A percentile compares a stretch with the other conserved stretches of the same genome.
phyloP scores from a whole-genome alignment of 2,113 vertebrate genomes.

The Indicator indicator region DNA sequence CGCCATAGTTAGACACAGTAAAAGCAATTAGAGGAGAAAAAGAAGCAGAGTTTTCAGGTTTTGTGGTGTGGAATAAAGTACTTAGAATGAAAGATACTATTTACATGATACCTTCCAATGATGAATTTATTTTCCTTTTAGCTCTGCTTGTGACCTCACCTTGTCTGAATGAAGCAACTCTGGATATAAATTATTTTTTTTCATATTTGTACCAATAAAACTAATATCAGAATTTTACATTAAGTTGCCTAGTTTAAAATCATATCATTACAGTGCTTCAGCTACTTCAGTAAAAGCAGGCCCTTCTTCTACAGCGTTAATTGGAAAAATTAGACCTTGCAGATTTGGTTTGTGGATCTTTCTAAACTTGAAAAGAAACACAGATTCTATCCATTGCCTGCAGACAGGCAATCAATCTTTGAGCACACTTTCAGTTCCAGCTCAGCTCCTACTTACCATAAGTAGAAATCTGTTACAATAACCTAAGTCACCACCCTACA shows the following conservation, averaged over 20 bases:
- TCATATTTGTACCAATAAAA: neutral
- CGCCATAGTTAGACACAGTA: neutral
- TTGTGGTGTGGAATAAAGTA: neutral
- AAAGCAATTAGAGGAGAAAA: neutral
- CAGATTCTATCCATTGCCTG: conserved; percentile 71
- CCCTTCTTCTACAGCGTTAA: conserved; percentile 41
- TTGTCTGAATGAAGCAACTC: neutral
- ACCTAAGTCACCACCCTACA: conserved; percentile 70
- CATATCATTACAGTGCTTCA: neutral
- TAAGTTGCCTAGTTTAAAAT: neutral
- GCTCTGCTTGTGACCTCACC: neutral
- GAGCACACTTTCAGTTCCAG: conserved; percentile 78
- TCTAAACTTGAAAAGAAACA: conserved; percentile 76
- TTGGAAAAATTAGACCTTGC: conserved; percentile 71
- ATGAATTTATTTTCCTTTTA: neutral
- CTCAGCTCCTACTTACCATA: conserved; percentile 73
- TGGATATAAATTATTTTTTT: neutral
- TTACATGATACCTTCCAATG: neutral
- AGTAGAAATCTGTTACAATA: conserved; percentile 75
- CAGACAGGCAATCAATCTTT: conserved; percentile 80
- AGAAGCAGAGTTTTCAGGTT: neutral
- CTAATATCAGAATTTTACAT: neutral
- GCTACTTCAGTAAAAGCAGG: neutral
- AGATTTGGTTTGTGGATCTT: conserved; percentile 76
- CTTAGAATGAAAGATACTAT: neutral